Conservation (phyloP, 1,140 invertebrate species). For the Drosophila serrata region DNA sequence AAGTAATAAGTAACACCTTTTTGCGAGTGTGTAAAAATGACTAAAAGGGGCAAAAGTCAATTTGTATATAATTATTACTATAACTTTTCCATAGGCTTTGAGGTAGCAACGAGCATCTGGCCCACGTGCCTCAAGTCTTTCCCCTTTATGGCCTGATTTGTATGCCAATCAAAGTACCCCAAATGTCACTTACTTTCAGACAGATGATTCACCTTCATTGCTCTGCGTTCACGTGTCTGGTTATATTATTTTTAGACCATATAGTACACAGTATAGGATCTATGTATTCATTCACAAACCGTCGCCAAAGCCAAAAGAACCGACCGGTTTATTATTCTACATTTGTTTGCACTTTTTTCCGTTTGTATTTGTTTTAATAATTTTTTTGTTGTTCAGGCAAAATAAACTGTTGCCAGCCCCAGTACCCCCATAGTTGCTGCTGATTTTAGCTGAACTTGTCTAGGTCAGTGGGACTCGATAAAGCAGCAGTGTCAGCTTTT, state of each 20-base stretch:
- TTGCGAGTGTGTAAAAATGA: not conserved
- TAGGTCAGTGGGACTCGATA: conserved; percentile 46
- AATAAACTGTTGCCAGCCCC: conserved; percentile 19
- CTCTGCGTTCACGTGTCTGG: conserved; percentile 39
- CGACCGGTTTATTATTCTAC: conserved; percentile 44
- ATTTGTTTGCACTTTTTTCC: conserved; percentile 35
- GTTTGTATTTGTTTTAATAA: conserved; percentile 36
- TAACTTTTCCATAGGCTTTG: not conserved
- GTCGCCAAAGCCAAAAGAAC: conserved; percentile 13
- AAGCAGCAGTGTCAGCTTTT: conserved; percentile 15
- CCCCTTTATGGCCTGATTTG: conserved; percentile 9
- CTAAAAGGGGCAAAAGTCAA: conserved; percentile 24
- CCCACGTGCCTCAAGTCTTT: too few species aligned
- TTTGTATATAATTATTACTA: conserved; percentile 1
- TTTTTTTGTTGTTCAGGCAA: conserved; percentile 9
- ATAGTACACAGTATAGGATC: conserved; percentile 19
- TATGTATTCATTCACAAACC: conserved; percentile 43
- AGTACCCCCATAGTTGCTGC: not conserved
- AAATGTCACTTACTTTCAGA: conserved; percentile 26
- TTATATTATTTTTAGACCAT: conserved; percentile 29
- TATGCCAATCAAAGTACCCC: conserved; percentile 18
- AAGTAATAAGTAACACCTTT: conserved; percentile 7
- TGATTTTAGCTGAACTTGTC: conserved; percentile 25
- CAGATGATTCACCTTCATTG: conserved; percentile 28
- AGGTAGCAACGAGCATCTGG: too few species aligned